These are phyloP conservation scores for Crocuta crocuta DNA, from an alignment of 2,113 vertebrate genomes.

Conservation along the genomic window DNA sequence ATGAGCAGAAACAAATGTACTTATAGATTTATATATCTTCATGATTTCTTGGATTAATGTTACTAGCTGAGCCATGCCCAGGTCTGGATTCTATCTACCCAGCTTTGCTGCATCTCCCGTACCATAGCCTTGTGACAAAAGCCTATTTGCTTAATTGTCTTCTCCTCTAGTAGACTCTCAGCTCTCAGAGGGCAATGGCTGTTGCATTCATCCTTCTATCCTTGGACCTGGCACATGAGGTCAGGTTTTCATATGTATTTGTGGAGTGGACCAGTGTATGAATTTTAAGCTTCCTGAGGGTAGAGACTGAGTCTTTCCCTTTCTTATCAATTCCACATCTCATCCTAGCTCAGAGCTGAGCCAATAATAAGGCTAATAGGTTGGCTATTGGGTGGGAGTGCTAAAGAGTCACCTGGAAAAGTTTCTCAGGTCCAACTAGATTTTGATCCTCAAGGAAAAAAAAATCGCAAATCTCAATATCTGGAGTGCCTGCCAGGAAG, in stretches of 20 bases:
- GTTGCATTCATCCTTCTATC: neutral
- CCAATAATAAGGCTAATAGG: neutral
- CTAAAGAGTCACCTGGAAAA: neutral
- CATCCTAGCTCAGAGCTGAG: neutral
- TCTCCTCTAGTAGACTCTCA: neutral
- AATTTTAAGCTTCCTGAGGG: neutral
- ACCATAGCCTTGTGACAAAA: neutral
- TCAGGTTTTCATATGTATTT: neutral
- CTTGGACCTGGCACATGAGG: neutral
- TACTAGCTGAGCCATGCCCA: neutral
- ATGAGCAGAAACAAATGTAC: neutral
- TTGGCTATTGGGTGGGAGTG: neutral
- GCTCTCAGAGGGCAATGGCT: neutral
- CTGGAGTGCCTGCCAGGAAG: neutral
- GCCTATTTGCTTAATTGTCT: neutral
- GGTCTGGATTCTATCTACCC: neutral
- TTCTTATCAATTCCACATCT: neutral
- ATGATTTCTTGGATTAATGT: neutral
- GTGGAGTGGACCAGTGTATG: neutral
- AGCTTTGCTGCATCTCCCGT: neutral
- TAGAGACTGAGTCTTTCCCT: neutral
- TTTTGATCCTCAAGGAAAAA: conserved; percentile 39
- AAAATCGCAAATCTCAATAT: conserved; percentile 7
- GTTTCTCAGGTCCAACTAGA: conserved; percentile 4
- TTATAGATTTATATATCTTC: neutral